Evolutionary conservation across 2,888 invertebrate species (phyloP), one percentile per base, ranked within the genome.

Genomic region (Stenodera caucasica): DNA sequence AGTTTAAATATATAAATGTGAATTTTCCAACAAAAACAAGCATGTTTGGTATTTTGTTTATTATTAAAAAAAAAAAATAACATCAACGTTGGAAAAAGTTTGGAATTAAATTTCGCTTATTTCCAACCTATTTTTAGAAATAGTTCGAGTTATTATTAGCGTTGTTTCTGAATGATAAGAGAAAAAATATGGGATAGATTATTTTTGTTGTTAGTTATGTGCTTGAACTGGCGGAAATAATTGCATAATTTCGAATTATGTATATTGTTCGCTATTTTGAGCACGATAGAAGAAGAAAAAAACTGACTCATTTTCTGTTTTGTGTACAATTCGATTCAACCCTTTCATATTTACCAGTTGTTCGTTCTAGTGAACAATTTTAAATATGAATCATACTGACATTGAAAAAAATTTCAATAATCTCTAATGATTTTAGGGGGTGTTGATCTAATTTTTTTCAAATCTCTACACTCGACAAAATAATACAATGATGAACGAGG

Each of bases 401-500:
- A 18, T 18, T 9, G 3, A 40, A 40, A 40, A 37, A 40, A 37
- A 37, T 15, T 40, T 9, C 8, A 40, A 40, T 40, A 15, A 40
- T 18, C 18, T 18, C 15, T n/a, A 40, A 40, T 9, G 15, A 18
- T 40, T 7, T 40, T 40, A 40, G 18, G 18, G 18, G 37, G 37
- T 2, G 37, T 40, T 40, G 15, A 40, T 40, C 37, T 11, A 40
- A 40, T 40, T 15, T 40, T 15, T 14, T 3, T 40, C 9, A 40
- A 40, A 40, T 18, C 50, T 23, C 50, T 30, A 26, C 14, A 50
- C 8, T 14, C 15, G 23, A 26, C 3, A 53, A 33, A 15, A 30
- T 21, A 32, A 32, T 15, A 51, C 12, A 30, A 53, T 15, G 23
- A 32, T 14, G 26, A 18, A 15, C 26, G 58, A 51, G 63, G 60